These are phyloP conservation scores for Ditula angustiorana DNA, from an alignment of 2,888 invertebrate species.

Conservation along the genomic window DNA sequence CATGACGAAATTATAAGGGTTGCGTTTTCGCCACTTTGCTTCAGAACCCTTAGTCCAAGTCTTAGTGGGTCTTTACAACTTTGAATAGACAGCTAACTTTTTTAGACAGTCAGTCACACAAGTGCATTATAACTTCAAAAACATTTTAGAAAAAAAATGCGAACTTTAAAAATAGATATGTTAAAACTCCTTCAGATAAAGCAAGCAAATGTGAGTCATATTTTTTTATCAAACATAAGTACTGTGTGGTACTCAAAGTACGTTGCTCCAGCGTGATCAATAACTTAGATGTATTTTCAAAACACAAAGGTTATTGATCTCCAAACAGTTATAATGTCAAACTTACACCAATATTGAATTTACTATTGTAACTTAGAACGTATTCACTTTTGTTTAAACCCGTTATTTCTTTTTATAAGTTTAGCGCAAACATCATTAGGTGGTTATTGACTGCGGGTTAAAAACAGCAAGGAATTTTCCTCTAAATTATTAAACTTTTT, in stretches of 20 bases:
- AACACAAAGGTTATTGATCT: constrained; percentile 21
- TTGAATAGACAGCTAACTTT: no score
- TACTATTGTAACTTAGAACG: background rate
- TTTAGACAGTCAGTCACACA: no score
- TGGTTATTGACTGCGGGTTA: constrained; percentile 1
- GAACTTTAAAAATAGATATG: background rate
- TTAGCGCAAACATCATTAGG: background rate
- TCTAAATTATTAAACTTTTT: no score
- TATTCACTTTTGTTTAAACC: constrained; percentile 15
- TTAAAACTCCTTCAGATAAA: background rate
- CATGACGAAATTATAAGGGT: no score
- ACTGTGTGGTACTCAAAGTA: constrained; percentile 5
- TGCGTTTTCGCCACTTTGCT: no score
- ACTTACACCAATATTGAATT: constrained; percentile 8
- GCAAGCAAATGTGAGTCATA: background rate
- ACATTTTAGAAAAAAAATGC: no score
- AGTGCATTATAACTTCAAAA: no score
- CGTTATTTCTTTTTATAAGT: background rate
- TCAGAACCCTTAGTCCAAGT: no score
- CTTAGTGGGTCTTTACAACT: no score
- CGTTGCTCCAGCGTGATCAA: constrained; percentile 12
- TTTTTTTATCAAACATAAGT: constrained; percentile 6
- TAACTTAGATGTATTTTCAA: constrained; percentile 22
- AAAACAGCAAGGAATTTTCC: no score
- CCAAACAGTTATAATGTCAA: constrained; percentile 28